These are phyloP conservation scores for Centropus unirufus DNA, from an alignment of 2,113 vertebrate genomes.

Conservation along the genomic window DNA sequence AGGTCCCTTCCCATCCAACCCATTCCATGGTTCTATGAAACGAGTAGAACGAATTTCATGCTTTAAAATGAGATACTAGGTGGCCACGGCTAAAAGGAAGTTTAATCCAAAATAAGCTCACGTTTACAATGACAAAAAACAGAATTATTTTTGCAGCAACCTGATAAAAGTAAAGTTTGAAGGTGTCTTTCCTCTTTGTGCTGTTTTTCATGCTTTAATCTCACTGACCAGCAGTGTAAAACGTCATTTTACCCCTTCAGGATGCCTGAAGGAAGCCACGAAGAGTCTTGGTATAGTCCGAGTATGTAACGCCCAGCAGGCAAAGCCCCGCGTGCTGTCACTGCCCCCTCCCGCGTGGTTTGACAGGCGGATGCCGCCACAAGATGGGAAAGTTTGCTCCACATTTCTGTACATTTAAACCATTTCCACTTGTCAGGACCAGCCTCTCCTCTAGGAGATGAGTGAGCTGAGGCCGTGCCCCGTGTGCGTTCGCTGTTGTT, in stretches of 20 bases:
- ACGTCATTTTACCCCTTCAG: neutral
- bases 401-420: neutral
- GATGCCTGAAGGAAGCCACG: no score
- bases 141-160: no score
- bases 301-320: rapidly evolving
- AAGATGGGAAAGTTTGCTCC: neutral
- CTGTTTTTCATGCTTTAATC: rapidly evolving
- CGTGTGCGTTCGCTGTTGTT: rapidly evolving
- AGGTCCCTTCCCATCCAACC: no score
- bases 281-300: rapidly evolving
- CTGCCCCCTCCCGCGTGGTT: rapidly evolving
- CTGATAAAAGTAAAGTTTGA: no score
- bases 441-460: neutral
- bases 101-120: no score
- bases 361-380: rapidly evolving
- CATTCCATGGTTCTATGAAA: no score
- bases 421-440: neutral
- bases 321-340: neutral
- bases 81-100: no score
- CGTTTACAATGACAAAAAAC: no score
- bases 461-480: rapidly evolving
- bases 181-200: rapidly evolving
- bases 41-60: no score
- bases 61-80: no score
- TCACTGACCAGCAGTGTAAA: no score